Base-by-base conservation (phyloP, 2,888 invertebrate species). In the Tanytarsus gracilentus region DNA sequence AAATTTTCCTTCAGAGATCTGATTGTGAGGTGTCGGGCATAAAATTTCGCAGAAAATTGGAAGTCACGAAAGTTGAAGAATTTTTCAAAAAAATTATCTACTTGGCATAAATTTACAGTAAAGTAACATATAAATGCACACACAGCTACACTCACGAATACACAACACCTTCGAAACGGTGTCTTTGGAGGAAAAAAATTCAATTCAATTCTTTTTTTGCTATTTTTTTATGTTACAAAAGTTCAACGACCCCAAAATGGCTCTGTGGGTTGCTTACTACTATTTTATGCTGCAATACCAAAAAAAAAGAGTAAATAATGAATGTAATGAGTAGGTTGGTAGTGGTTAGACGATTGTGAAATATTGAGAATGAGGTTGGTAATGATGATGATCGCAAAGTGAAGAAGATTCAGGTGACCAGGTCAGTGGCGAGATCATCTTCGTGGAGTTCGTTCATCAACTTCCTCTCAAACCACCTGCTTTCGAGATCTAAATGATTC, bases 201-300 rank as follows among this genome's bases (percentile, higher is more conserved):
- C 36, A 23, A 16, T 52, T 52, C 26, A 11, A 14, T 33, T 11
- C 14, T 39, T 40, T 39, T 39, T 44, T 44, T 55, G 39, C 27
- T 55, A 27, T 30, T 55, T 55, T 55, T 55, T 55, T 55, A 55
- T 55, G 55, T 55, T 55, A 55, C 55, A 55, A 55, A 55, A 55
- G 55, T 55, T 55, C 55, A 55, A 33, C 26, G 55, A 25, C 33
- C 55, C 27, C 21, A 25, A 55, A 40, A 55, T 55, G 25, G 39
- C 27, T 55, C 25, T 36, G 21, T 36, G 44, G 44, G 44, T 44
- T 44, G 18, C 44, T 44, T 44, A 23, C n/a, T 33, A n/a, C 23
- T 18, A 18, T 44, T 44, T 44, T 23, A 44, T 44, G 21, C 23
- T 44, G 44, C 44, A 23, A 11, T 33, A 11, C n/a, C 33, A 33